These are phyloP conservation scores for Ophiodon elongatus DNA, from an alignment of 2,113 vertebrate genomes.

Conservation along the genomic window DNA sequence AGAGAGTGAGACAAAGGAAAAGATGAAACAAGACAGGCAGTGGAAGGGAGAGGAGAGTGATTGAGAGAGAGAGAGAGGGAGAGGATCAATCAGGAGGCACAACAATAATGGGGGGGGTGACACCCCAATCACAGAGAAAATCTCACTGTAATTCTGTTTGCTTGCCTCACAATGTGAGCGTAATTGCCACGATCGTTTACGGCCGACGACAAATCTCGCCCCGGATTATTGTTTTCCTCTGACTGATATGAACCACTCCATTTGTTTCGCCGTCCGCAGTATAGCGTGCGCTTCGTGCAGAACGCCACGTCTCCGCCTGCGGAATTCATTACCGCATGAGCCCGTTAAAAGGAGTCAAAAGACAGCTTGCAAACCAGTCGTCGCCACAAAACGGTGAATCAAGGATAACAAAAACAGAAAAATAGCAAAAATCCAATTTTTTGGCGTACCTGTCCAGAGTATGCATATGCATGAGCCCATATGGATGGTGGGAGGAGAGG, in stretches of 20 bases:
- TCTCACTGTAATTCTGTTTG: conserved; percentile 77
- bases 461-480: conserved; percentile 77
- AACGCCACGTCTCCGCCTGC: not conserved
- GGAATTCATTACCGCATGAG: conserved; percentile 51
- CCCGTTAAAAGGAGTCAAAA: conserved; percentile 51
- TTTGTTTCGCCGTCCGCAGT: conserved; percentile 51
- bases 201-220: conserved; percentile 43
- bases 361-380: conserved; percentile 54
- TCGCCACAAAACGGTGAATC: conserved; percentile 24
- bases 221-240: conserved; percentile 68
- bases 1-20: conserved; percentile 59
- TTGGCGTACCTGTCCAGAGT: conserved; percentile 63
- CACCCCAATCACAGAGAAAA: conserved; percentile 73
- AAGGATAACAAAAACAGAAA: conserved; percentile 28
- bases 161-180: conserved; percentile 60
- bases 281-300: conserved; percentile 17
- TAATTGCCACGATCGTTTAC: conserved; percentile 70
- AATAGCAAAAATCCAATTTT: conserved; percentile 10
- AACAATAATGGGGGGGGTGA: conserved; percentile 67
- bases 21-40: conserved; percentile 71
- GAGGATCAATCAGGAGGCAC: conserved; percentile 73
- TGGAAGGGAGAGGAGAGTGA: conserved; percentile 61
- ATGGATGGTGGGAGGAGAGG: conserved; percentile 75
- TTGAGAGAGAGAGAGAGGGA: conserved; percentile 53
- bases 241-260: conserved; percentile 64